These are phyloP conservation scores for Osmoderma eremita DNA, from an alignment of 2,888 invertebrate species.

Conservation along the genomic window DNA sequence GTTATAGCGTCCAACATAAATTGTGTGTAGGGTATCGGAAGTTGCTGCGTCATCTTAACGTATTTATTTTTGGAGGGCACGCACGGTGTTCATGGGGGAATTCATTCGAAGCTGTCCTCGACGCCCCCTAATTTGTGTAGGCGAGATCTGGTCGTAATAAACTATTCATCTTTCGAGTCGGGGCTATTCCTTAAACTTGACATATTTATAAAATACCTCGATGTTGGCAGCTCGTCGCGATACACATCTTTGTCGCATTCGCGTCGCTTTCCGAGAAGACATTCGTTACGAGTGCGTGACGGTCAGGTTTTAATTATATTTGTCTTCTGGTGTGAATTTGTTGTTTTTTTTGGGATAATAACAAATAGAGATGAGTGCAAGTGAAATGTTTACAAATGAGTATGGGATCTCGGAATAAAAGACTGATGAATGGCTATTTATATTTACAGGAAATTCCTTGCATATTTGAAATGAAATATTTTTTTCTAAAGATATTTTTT, in stretches of 20 bases:
- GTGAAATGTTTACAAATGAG: too few relatives aligned
- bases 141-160: conserved; percentile 37
- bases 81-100: conserved; percentile 14
- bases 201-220: conserved; percentile 45
- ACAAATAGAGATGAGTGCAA: conserved; percentile 6
- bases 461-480: too few relatives aligned
- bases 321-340: background rate
- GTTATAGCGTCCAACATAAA: too few relatives aligned
- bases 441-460: too few relatives aligned
- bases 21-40: background rate
- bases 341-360: conserved; percentile 13
- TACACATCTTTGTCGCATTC: conserved; percentile 37
- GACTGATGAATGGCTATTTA: too few relatives aligned
- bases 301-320: conserved; percentile 17
- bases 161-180: conserved; percentile 37
- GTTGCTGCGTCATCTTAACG: conserved; percentile 8
- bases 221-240: conserved; percentile 38
- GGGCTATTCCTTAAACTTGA: conserved; percentile 42
- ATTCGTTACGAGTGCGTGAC: conserved; percentile 10
- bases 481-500: too few relatives aligned
- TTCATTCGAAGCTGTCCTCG: conserved; percentile 32
- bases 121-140: conserved; percentile 43
- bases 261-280: conserved; percentile 21
- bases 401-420: too few relatives aligned
- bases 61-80: conserved; percentile 28